Evolutionary conservation across 2,888 invertebrate genomes (phyloP).

Genomic region (Brachyopa scutellaris): DNA sequence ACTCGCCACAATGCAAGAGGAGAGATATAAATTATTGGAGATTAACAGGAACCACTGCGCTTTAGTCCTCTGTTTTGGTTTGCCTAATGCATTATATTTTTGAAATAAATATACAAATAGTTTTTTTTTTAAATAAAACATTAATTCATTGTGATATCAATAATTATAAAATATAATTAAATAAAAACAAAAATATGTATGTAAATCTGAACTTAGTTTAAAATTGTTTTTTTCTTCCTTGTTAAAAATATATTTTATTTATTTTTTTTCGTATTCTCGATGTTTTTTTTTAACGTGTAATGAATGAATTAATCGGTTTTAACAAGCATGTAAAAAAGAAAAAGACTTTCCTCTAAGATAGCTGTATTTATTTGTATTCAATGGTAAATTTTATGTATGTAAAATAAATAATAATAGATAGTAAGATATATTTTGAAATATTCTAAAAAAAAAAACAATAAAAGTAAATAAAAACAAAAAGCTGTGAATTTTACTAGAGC

Average conservation of each 20-base stretch:
- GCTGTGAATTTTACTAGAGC: too few relatives aligned
- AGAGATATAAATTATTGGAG: constrained; percentile 15
- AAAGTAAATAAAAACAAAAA: constrained; percentile 21
- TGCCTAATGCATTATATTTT: constrained; percentile 68
- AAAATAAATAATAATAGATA: constrained; percentile 64
- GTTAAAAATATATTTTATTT: background rate
- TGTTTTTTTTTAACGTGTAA: constrained; percentile 14
- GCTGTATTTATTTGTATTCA: constrained; percentile 66
- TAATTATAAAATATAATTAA: constrained; percentile 40
- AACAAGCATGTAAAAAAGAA: constrained; percentile 13
- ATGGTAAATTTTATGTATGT: constrained; percentile 57
- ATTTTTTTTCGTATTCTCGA: background rate
- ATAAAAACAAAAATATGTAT: constrained; percentile 28
- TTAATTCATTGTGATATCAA: constrained; percentile 69
- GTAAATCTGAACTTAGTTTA: constrained; percentile 35
- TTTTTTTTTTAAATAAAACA: constrained; percentile 25
- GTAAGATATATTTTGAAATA: constrained; percentile 72
- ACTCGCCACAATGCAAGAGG: background rate
- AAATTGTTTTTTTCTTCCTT: constrained; percentile 10
- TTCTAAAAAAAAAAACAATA: constrained; percentile 47
- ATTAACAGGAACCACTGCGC: constrained; percentile 51
- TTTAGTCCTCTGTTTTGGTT: constrained; percentile 47
- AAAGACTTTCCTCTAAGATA: constrained; percentile 61
- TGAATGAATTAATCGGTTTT: constrained; percentile 39
- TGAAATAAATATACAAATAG: constrained; percentile 63